phyloP scores from a whole-genome alignment of 2,113 vertebrate species.

The Ailurus styani region DNA sequence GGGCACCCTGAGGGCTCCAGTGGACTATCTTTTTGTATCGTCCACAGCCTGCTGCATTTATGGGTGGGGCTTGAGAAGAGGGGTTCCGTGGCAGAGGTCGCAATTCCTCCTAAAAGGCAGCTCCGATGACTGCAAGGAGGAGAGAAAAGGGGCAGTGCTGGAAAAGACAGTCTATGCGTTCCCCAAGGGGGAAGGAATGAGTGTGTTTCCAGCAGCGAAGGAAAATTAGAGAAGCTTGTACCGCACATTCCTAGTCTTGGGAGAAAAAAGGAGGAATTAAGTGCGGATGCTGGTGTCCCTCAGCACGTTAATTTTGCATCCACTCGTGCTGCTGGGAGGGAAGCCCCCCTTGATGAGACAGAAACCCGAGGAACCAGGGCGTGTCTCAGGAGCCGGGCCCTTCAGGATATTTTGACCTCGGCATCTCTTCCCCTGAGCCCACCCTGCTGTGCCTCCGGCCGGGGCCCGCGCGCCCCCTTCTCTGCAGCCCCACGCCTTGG shows the following conservation, averaged over 20 bases:
- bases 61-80: too few relatives aligned
- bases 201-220: fast-evolving
- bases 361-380: neutral
- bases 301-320: fast-evolving
- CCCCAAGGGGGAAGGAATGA: neutral
- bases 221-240: neutral
- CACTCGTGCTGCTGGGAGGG: neutral
- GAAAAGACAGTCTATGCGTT: too few relatives aligned
- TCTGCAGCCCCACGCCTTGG: neutral
- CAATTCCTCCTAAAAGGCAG: neutral
- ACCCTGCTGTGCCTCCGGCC: too few relatives aligned
- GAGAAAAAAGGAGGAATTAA: too few relatives aligned
- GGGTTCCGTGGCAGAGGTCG: fast-evolving
- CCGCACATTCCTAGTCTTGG: fast-evolving
- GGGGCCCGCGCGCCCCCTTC: too few relatives aligned
- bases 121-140: neutral
- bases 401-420: fast-evolving
- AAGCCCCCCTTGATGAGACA: neutral
- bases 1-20: neutral
- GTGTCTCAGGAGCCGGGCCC: neutral
- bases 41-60: neutral
- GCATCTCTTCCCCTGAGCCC: neutral
- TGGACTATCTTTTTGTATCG: neutral
- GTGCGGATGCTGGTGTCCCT: neutral
- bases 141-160: neutral